phyloP scores from a whole-genome alignment of 1,140 invertebrate species.

The Himalopsyche phryganea region DNA sequence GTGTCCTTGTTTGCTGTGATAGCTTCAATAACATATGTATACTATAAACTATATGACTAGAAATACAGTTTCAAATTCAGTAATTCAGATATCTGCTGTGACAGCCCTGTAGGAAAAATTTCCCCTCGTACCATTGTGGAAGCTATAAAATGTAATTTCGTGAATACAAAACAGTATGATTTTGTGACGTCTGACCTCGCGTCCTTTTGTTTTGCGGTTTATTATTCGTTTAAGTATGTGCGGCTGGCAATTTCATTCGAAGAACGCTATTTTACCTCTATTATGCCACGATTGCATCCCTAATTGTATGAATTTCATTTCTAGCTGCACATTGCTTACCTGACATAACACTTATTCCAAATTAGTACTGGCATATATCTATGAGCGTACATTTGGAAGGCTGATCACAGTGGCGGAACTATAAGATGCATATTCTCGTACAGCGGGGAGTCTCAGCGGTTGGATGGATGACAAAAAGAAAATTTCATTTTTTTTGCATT shows the following conservation, averaged over 20 bases:
- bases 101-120: neutral
- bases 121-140: neutral
- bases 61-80: too few relatives aligned
- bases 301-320: slow-evolving; percentile 11
- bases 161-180: neutral
- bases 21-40: too few relatives aligned
- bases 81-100: too few relatives aligned
- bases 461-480: too few relatives aligned
- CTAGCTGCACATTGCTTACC: too few relatives aligned
- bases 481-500: too few relatives aligned
- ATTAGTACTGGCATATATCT: neutral
- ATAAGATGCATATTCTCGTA: too few relatives aligned
- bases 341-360: neutral
- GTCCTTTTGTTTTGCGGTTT: slow-evolving; percentile 14
- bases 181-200: slow-evolving; percentile 9
- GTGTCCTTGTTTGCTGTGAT: too few relatives aligned
- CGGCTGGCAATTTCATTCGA: slow-evolving; percentile 5
- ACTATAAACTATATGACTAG: too few relatives aligned
- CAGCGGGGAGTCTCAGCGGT: too few relatives aligned
- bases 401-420: too few relatives aligned
- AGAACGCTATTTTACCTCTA: slow-evolving; percentile 8
- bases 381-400: neutral
- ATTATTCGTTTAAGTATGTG: neutral
- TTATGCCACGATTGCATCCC: slow-evolving; percentile 13
- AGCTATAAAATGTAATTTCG: slow-evolving; percentile 14